Percentiles rank a stretch among this genome's conserved stretches.
These are phyloP conservation scores for Aphelenchoides besseyi DNA, from an alignment of 1,140 invertebrate species.

Conservation along the genomic window DNA sequence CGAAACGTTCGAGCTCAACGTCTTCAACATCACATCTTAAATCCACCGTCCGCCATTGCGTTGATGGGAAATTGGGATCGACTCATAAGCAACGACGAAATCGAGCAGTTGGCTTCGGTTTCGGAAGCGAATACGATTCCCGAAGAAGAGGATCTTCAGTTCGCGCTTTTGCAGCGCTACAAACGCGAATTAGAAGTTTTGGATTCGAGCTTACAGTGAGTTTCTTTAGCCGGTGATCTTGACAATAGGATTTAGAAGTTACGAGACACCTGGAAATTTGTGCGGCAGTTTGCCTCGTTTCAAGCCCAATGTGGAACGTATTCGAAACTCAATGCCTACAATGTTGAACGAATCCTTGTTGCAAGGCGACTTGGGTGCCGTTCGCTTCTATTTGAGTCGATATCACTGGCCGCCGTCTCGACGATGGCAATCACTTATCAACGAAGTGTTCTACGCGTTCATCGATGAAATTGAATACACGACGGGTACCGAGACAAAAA, in stretches of 20 bases:
- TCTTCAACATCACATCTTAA: background rate
- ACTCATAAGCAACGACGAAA: background rate
- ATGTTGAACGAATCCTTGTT: background rate
- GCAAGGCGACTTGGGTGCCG: background rate
- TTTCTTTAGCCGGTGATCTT: too few relatives aligned
- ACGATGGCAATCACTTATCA: background rate
- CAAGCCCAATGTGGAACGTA: background rate
- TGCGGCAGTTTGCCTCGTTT: background rate
- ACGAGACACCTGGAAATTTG: background rate
- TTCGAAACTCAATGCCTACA: background rate
- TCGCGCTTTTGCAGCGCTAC: background rate
- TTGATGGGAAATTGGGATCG: background rate
- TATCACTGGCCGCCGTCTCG: background rate
- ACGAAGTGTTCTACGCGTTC: background rate
- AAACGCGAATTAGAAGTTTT: background rate
- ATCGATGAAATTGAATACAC: background rate
- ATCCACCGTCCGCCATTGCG: background rate
- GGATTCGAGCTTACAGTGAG: background rate
- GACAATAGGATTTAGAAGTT: background rate
- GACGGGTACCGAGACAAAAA: background rate
- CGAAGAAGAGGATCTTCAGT: background rate
- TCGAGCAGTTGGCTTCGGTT: background rate
- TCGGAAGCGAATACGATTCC: background rate
- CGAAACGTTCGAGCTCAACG: background rate
- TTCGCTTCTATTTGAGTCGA: constrained; percentile 1